phyloP scores from a whole-genome alignment of 2,888 invertebrate genomes.

The Mayetiola destructor region DNA sequence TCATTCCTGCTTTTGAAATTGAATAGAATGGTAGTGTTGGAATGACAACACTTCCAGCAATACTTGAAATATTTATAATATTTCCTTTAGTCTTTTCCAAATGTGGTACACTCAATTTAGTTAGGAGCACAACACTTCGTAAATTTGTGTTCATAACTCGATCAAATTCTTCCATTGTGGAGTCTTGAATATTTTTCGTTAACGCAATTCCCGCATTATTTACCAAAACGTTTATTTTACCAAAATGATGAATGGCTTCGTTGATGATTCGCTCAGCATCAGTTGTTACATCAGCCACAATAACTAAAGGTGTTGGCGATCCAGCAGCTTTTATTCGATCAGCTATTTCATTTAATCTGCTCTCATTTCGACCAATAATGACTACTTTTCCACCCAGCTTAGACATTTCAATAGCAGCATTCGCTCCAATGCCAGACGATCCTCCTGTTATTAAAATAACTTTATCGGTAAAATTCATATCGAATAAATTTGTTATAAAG shows the following conservation, averaged over 20 bases:
- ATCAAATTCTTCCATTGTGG: conserved; percentile 71
- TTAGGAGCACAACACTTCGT: conserved; percentile 58
- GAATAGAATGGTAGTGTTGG: neutral
- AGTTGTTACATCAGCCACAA: conserved; percentile 47
- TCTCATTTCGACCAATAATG: neutral
- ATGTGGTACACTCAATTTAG: conserved; percentile 70
- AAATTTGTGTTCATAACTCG: conserved; percentile 77
- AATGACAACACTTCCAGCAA: conserved; percentile 49
- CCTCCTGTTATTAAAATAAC: conserved; percentile 53
- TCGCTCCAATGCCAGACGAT: conserved; percentile 61
- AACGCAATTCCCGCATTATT: conserved; percentile 61
- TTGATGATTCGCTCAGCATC: conserved; percentile 50
- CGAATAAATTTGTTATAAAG: too few relatives aligned
- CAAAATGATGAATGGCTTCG: conserved; percentile 46
- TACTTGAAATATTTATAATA: conserved; percentile 88
- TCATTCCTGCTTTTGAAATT: neutral
- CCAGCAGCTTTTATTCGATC: neutral
- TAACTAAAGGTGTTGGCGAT: conserved; percentile 34
- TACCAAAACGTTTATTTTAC: conserved; percentile 48
- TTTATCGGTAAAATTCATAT: too few relatives aligned
- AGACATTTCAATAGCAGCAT: conserved; percentile 41
- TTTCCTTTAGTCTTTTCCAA: conserved; percentile 64
- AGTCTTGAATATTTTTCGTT: conserved; percentile 64
- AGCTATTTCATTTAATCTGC: neutral
- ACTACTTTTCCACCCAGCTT: neutral